A percentile compares a stretch with the other conserved stretches of the same genome.
These are phyloP conservation scores for Hypomecis atomaria DNA, from an alignment of 2,888 invertebrate genomes.

Conservation along the genomic window DNA sequence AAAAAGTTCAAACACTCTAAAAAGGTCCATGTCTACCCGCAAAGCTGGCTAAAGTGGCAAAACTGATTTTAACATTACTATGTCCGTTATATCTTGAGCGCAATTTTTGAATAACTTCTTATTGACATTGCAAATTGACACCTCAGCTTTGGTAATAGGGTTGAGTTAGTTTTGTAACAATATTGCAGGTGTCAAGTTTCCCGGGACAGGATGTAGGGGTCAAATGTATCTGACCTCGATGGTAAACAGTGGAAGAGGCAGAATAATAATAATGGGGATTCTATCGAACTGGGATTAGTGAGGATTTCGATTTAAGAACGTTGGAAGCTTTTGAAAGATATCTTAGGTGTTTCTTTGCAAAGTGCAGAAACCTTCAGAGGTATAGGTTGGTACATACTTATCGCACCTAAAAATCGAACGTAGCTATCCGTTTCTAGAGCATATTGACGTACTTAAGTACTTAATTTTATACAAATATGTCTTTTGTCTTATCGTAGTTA, in stretches of 20 bases:
- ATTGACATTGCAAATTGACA: slow-evolving; percentile 4
- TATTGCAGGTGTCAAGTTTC: slow-evolving; percentile 14
- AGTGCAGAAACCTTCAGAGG: no score
- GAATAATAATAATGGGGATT: slow-evolving; percentile 33
- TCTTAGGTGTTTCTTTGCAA: no score
- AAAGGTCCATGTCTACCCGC: background rate
- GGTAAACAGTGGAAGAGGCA: slow-evolving; percentile 33
- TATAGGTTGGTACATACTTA: no score
- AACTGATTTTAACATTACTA: slow-evolving; percentile 6
- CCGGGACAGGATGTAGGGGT: slow-evolving; percentile 28
- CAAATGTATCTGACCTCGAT: slow-evolving; percentile 38
- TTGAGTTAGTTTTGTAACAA: slow-evolving; percentile 1
- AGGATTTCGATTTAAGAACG: slow-evolving; percentile 12
- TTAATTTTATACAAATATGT: no score
- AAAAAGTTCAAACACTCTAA: no score
- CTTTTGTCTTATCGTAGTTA: no score
- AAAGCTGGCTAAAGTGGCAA: background rate
- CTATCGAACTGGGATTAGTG: slow-evolving; percentile 27
- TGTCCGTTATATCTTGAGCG: slow-evolving; percentile 9
- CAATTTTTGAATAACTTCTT: slow-evolving; percentile 10
- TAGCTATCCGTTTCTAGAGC: no score
- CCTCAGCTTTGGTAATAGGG: slow-evolving; percentile 4
- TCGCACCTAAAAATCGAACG: no score
- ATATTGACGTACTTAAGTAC: no score
- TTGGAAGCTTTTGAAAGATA: background rate